Evolutionary conservation across 2,888 invertebrate genomes (phyloP).

Genomic region (Andrena hattorfiana): DNA sequence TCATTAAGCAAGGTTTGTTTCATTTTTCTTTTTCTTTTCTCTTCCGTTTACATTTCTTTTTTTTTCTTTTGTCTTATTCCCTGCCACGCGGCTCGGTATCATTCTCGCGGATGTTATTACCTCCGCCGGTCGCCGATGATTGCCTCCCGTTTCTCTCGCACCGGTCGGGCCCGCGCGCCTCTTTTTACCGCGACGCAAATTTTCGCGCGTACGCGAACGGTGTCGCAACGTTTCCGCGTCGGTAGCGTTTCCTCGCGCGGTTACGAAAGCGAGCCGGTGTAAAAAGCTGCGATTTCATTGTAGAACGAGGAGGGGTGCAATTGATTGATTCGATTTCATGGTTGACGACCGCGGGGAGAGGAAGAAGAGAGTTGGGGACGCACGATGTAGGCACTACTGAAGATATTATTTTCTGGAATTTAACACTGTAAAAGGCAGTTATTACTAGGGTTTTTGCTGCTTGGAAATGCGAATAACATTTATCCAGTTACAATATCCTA

Average conservation of each 20-base stretch:
- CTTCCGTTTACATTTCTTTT: background rate
- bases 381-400: background rate
- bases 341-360: background rate
- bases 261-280: conserved; percentile 35
- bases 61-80: background rate
- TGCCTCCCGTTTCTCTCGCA: background rate
- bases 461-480: too few species aligned
- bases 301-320: conserved; percentile 28
- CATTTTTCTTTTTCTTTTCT: conserved; percentile 48
- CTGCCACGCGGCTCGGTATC: background rate
- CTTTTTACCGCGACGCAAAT: background rate
- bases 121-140: too few species aligned
- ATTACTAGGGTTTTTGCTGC: too few species aligned
- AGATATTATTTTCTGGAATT: background rate
- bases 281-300: conserved; percentile 31
- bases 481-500: too few species aligned
- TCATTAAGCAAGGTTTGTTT: conserved; percentile 84
- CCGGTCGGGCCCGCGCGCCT: too few species aligned
- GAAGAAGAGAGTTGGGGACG: background rate
- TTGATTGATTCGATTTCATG: conserved; percentile 41
- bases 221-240: conserved; percentile 34
- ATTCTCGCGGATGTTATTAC: too few species aligned
- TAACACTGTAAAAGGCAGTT: too few species aligned
- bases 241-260: conserved; percentile 33
- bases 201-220: background rate